Conservation (phyloP, 2,113 vertebrate genomes). For the Microcebus ravelobensis region DNA sequence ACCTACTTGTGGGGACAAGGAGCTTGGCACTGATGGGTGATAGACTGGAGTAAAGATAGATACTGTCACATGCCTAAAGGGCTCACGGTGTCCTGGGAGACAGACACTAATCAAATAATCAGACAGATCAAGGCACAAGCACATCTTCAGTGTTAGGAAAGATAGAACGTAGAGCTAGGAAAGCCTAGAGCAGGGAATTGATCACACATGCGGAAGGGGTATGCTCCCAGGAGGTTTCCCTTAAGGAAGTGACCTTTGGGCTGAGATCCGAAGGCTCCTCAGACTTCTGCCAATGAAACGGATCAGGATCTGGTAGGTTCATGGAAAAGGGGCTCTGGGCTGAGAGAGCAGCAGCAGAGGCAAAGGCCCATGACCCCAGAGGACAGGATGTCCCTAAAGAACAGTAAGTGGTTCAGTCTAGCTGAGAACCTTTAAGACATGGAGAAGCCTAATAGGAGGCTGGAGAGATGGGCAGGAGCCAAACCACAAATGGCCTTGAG, state of each 20-base stretch:
- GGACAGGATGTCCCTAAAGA: not conserved
- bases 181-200: not conserved
- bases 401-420: not conserved
- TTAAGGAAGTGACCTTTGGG: not conserved
- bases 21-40: not conserved
- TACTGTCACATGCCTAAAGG: not conserved
- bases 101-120: not conserved
- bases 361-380: not conserved
- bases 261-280: not conserved
- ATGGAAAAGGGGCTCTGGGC: not conserved
- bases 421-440: not conserved
- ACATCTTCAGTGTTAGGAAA: not conserved
- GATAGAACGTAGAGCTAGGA: not conserved
- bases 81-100: not conserved
- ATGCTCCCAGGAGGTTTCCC: not conserved
- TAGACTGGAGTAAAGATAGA: not conserved
- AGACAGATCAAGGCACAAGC: not conserved
- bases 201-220: not conserved
- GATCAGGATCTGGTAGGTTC: not conserved
- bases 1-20: not conserved
- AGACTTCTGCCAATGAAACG: not conserved
- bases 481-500: not conserved
- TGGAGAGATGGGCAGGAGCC: not conserved
- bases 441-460: not conserved
- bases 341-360: not conserved